Percentiles rank a stretch among this genome's conserved stretches.
Evolutionary conservation across 2,888 invertebrate genomes (phyloP).

Genomic region (Tiliacea citrago): DNA sequence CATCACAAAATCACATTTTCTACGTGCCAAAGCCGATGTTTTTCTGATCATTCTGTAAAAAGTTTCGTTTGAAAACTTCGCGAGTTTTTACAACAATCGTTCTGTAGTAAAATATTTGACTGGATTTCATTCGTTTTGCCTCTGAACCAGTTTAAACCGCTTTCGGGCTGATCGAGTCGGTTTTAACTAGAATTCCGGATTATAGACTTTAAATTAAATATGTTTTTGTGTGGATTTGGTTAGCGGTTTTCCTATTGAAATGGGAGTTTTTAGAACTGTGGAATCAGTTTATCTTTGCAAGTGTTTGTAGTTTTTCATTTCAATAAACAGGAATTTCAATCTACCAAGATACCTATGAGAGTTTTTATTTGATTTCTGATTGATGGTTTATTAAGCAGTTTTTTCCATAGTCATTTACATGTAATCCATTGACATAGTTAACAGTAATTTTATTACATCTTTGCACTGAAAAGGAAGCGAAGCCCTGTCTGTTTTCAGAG

Average conservation of each 20-base stretch:
- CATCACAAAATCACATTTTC: slow-evolving; percentile 61
- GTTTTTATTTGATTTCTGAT: not conserved
- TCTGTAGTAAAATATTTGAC: slow-evolving; percentile 54
- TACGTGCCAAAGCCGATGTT: slow-evolving; percentile 44
- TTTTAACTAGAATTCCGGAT: slow-evolving; percentile 57
- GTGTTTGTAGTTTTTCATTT: not conserved
- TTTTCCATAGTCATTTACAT: not conserved
- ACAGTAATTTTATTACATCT: not conserved
- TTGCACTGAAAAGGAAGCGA: not conserved
- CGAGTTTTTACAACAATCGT: slow-evolving; percentile 50
- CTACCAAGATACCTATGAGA: too few relatives aligned
- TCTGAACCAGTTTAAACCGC: slow-evolving; percentile 46
- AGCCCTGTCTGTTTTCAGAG: not conserved
- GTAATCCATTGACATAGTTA: too few relatives aligned
- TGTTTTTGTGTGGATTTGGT: slow-evolving; percentile 43
- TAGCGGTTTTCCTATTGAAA: not conserved
- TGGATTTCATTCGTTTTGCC: slow-evolving; percentile 38
- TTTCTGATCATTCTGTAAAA: slow-evolving; percentile 37
- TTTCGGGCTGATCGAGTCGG: slow-evolving; percentile 43
- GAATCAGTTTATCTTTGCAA: slow-evolving; percentile 7
- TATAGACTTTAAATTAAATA: slow-evolving; percentile 53
- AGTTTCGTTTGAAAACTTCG: slow-evolving; percentile 47
- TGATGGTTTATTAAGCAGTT: too few relatives aligned
- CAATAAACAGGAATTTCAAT: not conserved
- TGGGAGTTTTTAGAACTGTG: slow-evolving; percentile 11